Evolutionary conservation across 2,888 invertebrate genomes (phyloP).

Genomic region (Pycnomerus fuliginosus): DNA sequence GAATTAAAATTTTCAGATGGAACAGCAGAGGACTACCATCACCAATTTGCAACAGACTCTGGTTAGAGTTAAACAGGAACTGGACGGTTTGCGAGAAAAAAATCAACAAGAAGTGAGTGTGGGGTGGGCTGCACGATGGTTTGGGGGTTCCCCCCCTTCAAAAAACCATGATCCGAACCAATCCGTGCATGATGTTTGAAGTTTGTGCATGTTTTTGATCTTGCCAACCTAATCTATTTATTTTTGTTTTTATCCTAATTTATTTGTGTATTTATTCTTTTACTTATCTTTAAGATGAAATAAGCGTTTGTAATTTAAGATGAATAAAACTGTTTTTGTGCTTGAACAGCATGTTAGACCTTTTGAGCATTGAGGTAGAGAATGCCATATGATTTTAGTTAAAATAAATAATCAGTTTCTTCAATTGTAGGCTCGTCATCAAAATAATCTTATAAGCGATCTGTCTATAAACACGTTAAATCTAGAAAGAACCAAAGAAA

Average conservation of each 20-base stretch:
- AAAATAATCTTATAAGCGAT: slow-evolving; percentile 12
- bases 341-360: too few species aligned
- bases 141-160: slow-evolving; percentile 32
- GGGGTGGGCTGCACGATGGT: slow-evolving; percentile 47
- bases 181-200: slow-evolving; percentile 49
- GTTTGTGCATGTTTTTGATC: too few species aligned
- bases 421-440: slow-evolving; percentile 18
- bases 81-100: slow-evolving; percentile 44
- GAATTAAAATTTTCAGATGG: slow-evolving; percentile 35
- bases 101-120: slow-evolving; percentile 48
- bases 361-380: too few species aligned
- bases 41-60: slow-evolving; percentile 47
- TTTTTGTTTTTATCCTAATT: too few species aligned
- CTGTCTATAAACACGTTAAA: slow-evolving; percentile 23
- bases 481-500: slow-evolving; percentile 27
- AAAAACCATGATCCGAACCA: slow-evolving; percentile 29
- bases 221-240: too few species aligned
- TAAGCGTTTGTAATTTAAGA: too few species aligned
- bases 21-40: slow-evolving; percentile 47
- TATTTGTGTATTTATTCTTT: slow-evolving; percentile 7
- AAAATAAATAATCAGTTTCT: too few species aligned
- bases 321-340: too few species aligned
- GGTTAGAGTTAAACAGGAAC: slow-evolving; percentile 44
- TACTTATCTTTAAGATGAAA: too few species aligned
- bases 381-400: too few species aligned